Conservation (phyloP, 1,140 invertebrate genomes). For the Nomia melanderi region DNA sequence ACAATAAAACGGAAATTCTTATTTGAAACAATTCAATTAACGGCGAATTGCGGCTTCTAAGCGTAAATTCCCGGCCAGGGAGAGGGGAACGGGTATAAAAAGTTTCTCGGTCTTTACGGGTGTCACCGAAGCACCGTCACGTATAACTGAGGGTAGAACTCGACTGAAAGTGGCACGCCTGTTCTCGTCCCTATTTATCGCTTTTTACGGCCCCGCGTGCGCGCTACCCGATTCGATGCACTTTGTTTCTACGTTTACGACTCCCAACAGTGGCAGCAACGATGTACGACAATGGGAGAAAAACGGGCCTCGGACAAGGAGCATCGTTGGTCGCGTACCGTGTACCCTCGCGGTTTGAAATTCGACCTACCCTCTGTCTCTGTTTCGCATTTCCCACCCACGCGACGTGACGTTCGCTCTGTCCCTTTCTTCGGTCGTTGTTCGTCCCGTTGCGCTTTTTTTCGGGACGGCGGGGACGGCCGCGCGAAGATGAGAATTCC, state of each 20-base stretch:
- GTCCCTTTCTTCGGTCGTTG: not conserved
- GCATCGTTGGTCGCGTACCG: slow-evolving; percentile 9
- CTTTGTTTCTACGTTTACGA: slow-evolving; percentile 36
- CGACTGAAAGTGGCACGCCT: not conserved
- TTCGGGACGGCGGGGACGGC: not conserved
- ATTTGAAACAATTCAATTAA: too few species aligned
- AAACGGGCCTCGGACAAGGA: slow-evolving; percentile 1
- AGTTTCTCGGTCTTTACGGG: not conserved
- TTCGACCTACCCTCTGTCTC: not conserved
- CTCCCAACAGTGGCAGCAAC: slow-evolving; percentile 5
- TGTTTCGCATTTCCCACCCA: too few species aligned
- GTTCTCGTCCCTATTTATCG: slow-evolving; percentile 3
- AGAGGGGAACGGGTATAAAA: not conserved
- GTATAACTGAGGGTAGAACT: not conserved
- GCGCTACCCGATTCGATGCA: slow-evolving; percentile 23
- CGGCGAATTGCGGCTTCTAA: too few species aligned
- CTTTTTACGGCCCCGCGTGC: slow-evolving; percentile 7
- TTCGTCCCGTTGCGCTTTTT: not conserved
- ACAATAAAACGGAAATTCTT: too few species aligned
- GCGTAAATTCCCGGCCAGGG: not conserved
- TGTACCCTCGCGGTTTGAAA: slow-evolving; percentile 22
- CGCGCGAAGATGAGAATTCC: slow-evolving; percentile 26
- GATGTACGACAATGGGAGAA: slow-evolving; percentile 25
- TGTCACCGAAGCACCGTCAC: not conserved
- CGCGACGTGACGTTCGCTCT: not conserved